Evolutionary conservation across 1,140 invertebrate genomes (phyloP).

Genomic region (Cotesia chilonis): DNA sequence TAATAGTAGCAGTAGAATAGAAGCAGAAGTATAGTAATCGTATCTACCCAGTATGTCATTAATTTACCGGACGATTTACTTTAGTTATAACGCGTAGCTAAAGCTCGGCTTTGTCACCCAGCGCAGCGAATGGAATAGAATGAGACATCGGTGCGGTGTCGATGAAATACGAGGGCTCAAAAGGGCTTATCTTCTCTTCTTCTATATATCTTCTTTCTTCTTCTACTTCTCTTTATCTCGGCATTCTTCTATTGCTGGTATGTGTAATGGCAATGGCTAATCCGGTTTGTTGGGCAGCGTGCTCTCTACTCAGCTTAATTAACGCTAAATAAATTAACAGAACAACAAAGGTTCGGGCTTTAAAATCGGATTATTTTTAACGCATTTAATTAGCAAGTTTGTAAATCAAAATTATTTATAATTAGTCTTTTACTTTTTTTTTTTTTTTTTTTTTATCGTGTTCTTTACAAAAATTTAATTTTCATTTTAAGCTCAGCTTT

Average conservation of each 20-base stretch:
- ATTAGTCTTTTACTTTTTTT: too few species aligned
- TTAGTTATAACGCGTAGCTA: constrained; percentile 40
- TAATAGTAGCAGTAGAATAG: neutral
- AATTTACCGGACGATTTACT: constrained; percentile 46
- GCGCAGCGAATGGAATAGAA: neutral
- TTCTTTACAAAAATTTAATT: too few species aligned
- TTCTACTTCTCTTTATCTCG: neutral
- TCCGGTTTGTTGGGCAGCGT: neutral
- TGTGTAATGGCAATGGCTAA: too few species aligned
- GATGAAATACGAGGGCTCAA: constrained; percentile 18
- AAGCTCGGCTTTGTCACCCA: constrained; percentile 13
- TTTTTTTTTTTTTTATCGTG: too few species aligned
- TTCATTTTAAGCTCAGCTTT: too few species aligned
- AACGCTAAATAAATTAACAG: neutral
- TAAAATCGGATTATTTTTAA: neutral
- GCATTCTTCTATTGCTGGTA: too few species aligned
- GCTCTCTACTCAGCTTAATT: constrained; percentile 7
- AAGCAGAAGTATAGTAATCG: neutral
- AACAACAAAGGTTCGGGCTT: neutral
- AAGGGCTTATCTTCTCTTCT: constrained; percentile 4
- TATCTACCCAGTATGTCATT: constrained; percentile 34
- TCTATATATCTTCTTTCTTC: neutral
- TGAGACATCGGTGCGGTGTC: constrained; percentile 3
- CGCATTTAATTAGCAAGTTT: too few species aligned
- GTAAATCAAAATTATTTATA: too few species aligned